phyloP scores from a whole-genome alignment of 2,888 invertebrate species.

The Sarcophaga variegata region DNA sequence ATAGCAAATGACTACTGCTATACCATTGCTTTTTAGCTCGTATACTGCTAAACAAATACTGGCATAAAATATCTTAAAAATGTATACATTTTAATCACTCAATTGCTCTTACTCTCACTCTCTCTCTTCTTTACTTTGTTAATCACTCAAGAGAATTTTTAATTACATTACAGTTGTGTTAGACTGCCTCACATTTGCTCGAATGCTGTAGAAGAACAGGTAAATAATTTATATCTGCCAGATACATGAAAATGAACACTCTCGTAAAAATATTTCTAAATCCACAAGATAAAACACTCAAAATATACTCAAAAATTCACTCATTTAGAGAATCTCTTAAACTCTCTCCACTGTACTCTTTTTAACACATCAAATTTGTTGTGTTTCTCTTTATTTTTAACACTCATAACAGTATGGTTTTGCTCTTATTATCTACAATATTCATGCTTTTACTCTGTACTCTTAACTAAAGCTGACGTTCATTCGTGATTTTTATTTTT shows the following conservation, averaged over 20 bases:
- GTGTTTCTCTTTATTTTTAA: not conserved
- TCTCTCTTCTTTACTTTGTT: not conserved
- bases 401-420: too few species aligned
- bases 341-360: not conserved
- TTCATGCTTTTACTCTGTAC: not conserved
- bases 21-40: not conserved
- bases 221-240: conserved; percentile 8
- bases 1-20: not conserved
- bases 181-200: too few species aligned
- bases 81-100: conserved; percentile 41
- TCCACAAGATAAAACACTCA: not conserved
- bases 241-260: not conserved
- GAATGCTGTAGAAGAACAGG: conserved; percentile 10
- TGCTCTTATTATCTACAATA: not conserved
- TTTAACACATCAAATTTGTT: not conserved
- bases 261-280: not conserved
- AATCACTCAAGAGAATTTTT: too few species aligned
- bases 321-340: not conserved
- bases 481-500: conserved; percentile 54
- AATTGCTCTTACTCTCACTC: not conserved
- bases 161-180: too few species aligned
- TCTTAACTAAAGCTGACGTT: conserved; percentile 27
- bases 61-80: conserved; percentile 3
- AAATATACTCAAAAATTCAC: not conserved
- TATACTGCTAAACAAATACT: not conserved